Percentiles rank a stretch among this genome's conserved stretches.
Conservation (phyloP, 2,888 invertebrate species). For the Hirtodrosophila duncani region DNA sequence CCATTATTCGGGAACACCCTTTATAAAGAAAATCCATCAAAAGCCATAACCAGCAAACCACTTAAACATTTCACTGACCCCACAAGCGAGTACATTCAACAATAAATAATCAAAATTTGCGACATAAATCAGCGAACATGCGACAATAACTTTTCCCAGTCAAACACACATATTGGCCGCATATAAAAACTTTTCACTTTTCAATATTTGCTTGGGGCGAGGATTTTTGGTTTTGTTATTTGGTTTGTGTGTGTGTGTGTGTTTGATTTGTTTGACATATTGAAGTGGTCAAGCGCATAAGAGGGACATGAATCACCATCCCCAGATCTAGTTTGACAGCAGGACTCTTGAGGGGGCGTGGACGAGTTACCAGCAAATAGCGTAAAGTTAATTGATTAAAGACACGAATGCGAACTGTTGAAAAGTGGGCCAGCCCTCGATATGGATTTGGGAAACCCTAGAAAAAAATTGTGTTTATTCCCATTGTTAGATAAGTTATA, state of each 20-base stretch:
- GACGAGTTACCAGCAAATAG: conserved; percentile 30
- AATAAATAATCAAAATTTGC: conserved; percentile 74
- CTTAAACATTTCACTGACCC: conserved; percentile 34
- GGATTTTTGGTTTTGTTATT: conserved; percentile 23
- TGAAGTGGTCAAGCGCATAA: conserved; percentile 74
- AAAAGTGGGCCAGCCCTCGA: conserved; percentile 28
- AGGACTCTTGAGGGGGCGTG: conserved; percentile 50
- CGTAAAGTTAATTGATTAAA: conserved; percentile 70
- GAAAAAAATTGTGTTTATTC: conserved; percentile 23
- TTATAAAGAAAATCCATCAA: conserved; percentile 59
- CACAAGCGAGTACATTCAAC: conserved; percentile 24
- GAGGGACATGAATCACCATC: conserved; percentile 40
- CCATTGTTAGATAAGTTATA: conserved; percentile 27
- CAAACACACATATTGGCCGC: conserved; percentile 47
- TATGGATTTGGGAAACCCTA: conserved; percentile 16
- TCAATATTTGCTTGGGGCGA: conserved; percentile 56
- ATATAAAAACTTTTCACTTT: conserved; percentile 71
- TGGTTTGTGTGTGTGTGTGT: conserved; percentile 24
- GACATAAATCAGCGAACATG: conserved; percentile 65
- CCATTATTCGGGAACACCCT: too few relatives aligned
- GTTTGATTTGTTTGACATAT: conserved; percentile 74
- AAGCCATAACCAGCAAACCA: conserved; percentile 58
- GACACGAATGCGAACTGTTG: conserved; percentile 34
- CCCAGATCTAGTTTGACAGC: conserved; percentile 11
- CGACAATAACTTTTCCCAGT: conserved; percentile 31